Percentiles rank a stretch among this genome's conserved stretches.
These are phyloP conservation scores for Lanistes nyassanus DNA, from an alignment of 1,140 invertebrate genomes.

Conservation along the genomic window DNA sequence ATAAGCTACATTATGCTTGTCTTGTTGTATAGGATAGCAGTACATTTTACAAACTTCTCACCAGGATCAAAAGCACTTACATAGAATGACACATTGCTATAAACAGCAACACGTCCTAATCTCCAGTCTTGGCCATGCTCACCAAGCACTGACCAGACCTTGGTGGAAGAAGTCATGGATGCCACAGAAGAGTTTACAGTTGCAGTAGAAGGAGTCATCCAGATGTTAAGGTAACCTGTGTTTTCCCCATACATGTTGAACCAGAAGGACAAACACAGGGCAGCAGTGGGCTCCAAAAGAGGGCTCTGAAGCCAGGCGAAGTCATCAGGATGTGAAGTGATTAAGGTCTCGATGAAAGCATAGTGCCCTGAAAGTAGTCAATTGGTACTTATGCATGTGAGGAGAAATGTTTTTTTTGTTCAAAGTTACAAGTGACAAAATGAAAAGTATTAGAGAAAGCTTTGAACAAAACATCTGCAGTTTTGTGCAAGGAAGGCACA, in stretches of 20 bases:
- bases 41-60: too few species aligned
- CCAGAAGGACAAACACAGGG: slow-evolving; percentile 67
- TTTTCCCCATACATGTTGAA: slow-evolving; percentile 79
- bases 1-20: too few species aligned
- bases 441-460: too few species aligned
- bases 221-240: slow-evolving; percentile 52
- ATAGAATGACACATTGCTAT: slow-evolving; percentile 25
- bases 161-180: slow-evolving; percentile 24
- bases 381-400: too few species aligned
- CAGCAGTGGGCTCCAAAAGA: slow-evolving; percentile 33
- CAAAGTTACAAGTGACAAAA: too few species aligned
- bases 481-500: too few species aligned
- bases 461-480: too few species aligned
- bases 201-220: slow-evolving; percentile 11
- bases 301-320: slow-evolving; percentile 58
- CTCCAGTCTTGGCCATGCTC: slow-evolving; percentile 50
- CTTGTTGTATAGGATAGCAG: too few species aligned
- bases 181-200: background rate
- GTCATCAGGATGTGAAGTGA: slow-evolving; percentile 46
- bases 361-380: slow-evolving; percentile 54
- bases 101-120: slow-evolving; percentile 29
- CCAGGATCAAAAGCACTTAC: slow-evolving; percentile 31
- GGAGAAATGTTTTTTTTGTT: too few species aligned
- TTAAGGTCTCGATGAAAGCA: slow-evolving; percentile 58
- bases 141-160: slow-evolving; percentile 41